Base-by-base conservation (phyloP, 2,113 vertebrate species). In the Zosterops hypoxanthus region DNA sequence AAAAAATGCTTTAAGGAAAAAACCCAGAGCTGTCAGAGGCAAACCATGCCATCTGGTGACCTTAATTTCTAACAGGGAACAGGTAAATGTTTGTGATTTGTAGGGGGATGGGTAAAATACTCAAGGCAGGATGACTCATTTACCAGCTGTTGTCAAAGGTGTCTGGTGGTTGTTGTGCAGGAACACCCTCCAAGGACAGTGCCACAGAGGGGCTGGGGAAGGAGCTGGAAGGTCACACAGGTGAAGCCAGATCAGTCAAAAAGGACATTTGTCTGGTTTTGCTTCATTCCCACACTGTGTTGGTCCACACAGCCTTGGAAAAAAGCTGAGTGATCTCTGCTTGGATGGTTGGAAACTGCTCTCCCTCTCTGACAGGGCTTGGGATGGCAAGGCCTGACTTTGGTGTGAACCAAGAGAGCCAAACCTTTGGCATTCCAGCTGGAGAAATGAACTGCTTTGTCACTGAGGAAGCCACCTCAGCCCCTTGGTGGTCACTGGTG, bases 21-120 rank as follows among this genome's bases (percentile, higher is more conserved):
- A 80, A 21, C 4, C 1, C 34, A 63, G 69, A 78, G 16, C 82
- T 46, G 19, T 66, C 42, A 50, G 50, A 80, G 47, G 47, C 73
- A 66, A 76, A 34, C 75, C 0, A 0, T 57, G 79, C 98, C 98
- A 98, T 97, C 97, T 98, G 98, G 97, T 97, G 97, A 95, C 98
- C 98, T 97, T 94, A 94, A 97, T 98, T 97, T 86, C 82, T 84
- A 82, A 31, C 44, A 88, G 56, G 9, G 70, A 82, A 44, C 34
- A 86, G 80, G 76, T 90, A 71, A 82, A 75, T 12, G 46, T 84
- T 70, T 66, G 94, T 92, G 86, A 64, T 82, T 70, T 73, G 80
- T 91, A 86, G 70, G 50, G 75, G 90, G 92, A 31, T 44, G 81
- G 78, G 65, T 80, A 49, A 59, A 92, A 71, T 82, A 44, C 33